A percentile compares a stretch with the other conserved stretches of the same genome.
phyloP scores from a whole-genome alignment of 1,140 invertebrate species.

The Limonius californicus region DNA sequence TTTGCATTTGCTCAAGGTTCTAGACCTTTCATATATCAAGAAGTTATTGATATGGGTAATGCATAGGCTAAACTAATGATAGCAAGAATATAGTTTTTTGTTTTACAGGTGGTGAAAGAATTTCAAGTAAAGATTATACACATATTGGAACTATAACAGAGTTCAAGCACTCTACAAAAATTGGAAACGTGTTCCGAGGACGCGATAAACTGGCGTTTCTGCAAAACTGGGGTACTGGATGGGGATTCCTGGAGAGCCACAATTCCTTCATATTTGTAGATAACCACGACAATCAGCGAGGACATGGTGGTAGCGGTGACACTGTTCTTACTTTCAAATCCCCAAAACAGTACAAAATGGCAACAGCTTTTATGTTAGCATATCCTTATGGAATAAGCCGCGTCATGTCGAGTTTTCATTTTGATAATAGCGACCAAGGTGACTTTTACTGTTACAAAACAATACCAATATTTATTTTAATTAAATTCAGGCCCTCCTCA shows the following conservation, averaged over 20 bases:
- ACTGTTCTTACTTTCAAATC: slow-evolving; percentile 56
- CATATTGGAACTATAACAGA: slow-evolving; percentile 67
- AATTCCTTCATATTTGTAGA: too few relatives aligned
- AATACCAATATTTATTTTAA: too few relatives aligned
- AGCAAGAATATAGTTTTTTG: too few relatives aligned
- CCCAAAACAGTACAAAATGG: slow-evolving; percentile 54
- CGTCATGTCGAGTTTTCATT: slow-evolving; percentile 75
- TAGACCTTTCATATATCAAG: slow-evolving; percentile 67
- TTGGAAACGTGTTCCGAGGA: slow-evolving; percentile 54
- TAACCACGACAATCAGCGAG: slow-evolving; percentile 53
- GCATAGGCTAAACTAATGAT: too few relatives aligned
- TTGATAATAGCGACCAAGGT: slow-evolving; percentile 48
- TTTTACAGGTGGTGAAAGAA: too few relatives aligned
- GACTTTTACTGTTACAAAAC: too few relatives aligned
- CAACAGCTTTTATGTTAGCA: too few relatives aligned
- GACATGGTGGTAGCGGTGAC: too few relatives aligned
- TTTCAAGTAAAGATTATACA: slow-evolving; percentile 62
- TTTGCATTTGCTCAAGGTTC: slow-evolving; percentile 55
- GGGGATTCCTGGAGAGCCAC: slow-evolving; percentile 54
- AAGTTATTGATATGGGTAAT: slow-evolving; percentile 69
- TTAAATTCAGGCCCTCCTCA: slow-evolving; percentile 55
- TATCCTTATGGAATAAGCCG: slow-evolving; percentile 68
- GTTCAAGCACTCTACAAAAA: slow-evolving; percentile 61
- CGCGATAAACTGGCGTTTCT: slow-evolving; percentile 44
- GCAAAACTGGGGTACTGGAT: slow-evolving; percentile 46